Evolutionary conservation across 2,888 invertebrate species (phyloP).

Genomic region (Mesorhabditis sp.): DNA sequence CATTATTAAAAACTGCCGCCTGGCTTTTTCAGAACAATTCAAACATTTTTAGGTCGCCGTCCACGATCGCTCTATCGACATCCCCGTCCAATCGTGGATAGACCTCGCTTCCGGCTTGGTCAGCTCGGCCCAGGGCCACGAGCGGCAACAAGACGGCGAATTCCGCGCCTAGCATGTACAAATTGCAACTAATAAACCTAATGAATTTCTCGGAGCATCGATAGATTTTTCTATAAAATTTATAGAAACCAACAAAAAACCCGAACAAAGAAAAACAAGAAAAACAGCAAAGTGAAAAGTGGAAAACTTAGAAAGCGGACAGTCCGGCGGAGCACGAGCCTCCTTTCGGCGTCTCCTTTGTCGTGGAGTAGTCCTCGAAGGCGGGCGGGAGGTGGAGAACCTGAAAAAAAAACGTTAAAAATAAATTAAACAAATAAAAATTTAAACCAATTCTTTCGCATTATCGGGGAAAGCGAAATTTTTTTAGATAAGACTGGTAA

Average conservation of each 20-base stretch:
- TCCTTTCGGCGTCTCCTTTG: background rate
- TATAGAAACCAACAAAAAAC: no score
- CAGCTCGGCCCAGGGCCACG: background rate
- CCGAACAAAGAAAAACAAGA: background rate
- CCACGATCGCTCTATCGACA: constrained; percentile 4
- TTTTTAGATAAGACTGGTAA: no score
- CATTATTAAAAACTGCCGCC: no score
- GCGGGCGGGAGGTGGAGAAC: background rate
- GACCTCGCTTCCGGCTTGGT: background rate
- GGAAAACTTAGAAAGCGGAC: background rate
- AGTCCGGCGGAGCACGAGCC: background rate
- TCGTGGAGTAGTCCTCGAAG: background rate
- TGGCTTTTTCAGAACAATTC: no score
- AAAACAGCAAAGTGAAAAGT: background rate
- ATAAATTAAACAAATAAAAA: no score
- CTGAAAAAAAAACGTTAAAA: background rate
- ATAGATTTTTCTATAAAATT: background rate
- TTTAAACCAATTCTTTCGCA: no score
- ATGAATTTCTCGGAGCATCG: background rate
- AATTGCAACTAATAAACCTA: no score
- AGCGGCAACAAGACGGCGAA: no score
- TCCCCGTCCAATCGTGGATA: constrained; percentile 1
- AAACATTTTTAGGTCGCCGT: no score
- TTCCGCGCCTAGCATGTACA: no score
- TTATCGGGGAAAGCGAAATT: no score